phyloP scores from a whole-genome alignment of 2,888 invertebrate species.

The Rutpela maculata region DNA sequence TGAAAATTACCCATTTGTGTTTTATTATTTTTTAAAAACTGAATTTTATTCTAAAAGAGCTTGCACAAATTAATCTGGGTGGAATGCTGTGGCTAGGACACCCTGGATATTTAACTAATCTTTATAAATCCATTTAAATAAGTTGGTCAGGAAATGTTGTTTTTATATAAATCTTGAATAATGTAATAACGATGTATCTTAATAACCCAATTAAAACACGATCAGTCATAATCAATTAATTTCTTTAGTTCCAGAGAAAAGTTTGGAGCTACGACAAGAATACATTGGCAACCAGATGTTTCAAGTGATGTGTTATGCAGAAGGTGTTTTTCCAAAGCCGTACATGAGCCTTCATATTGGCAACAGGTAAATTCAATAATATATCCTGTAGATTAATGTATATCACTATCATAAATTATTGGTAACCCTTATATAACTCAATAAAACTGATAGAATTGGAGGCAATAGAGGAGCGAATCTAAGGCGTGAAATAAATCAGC shows the following conservation, averaged over 20 bases:
- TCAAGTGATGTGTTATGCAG: constrained; percentile 77
- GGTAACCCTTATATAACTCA: constrained; percentile 20
- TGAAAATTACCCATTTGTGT: too few species aligned
- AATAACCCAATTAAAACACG: background rate
- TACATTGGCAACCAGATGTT: constrained; percentile 76
- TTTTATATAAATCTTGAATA: too few species aligned
- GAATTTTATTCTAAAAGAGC: too few species aligned
- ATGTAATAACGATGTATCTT: background rate
- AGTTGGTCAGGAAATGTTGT: too few species aligned
- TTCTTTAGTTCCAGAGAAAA: constrained; percentile 76
- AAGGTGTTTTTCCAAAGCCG: constrained; percentile 79
- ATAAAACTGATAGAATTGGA: constrained; percentile 17
- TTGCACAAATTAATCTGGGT: too few species aligned
- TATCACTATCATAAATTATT: constrained; percentile 16
- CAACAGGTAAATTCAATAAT: constrained; percentile 64
- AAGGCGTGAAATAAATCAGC: constrained; percentile 19
- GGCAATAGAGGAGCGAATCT: background rate
- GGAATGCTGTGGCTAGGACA: too few species aligned
- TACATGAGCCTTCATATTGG: constrained; percentile 74
- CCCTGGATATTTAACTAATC: too few species aligned
- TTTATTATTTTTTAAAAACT: too few species aligned
- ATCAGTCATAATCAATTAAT: constrained; percentile 7
- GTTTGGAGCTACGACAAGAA: constrained; percentile 76
- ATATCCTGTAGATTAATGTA: constrained; percentile 18
- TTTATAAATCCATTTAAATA: too few species aligned